phyloP scores from a whole-genome alignment of 2,113 vertebrate genomes.

The Myrmecophaga tridactyla region DNA sequence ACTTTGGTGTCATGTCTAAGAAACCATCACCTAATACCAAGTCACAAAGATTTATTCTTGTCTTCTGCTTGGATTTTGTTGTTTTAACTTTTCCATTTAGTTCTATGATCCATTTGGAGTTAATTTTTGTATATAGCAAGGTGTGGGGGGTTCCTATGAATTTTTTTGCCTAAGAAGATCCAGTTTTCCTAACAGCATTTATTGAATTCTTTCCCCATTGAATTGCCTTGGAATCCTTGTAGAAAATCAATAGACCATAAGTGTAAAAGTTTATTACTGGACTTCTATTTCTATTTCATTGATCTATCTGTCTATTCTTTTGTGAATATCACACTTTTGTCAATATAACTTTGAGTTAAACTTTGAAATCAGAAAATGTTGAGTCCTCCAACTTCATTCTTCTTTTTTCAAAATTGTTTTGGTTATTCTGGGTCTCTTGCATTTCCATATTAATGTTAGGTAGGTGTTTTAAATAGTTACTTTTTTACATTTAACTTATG shows the following conservation, averaged over 20 bases:
- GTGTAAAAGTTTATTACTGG: neutral
- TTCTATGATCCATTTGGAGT: neutral
- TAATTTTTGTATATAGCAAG: neutral
- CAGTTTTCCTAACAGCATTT: neutral
- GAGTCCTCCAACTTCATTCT: neutral
- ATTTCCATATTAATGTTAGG: neutral
- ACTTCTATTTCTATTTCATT: neutral
- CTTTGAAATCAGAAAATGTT: constrained; percentile 27
- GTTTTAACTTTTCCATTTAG: neutral
- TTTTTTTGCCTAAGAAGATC: neutral
- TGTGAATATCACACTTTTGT: neutral
- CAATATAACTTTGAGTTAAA: neutral
- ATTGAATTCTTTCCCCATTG: neutral
- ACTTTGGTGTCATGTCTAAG: neutral
- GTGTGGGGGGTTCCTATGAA: neutral
- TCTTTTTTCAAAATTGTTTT: constrained; percentile 17
- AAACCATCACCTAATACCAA: neutral
- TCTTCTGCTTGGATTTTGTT: neutral
- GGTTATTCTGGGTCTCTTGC: neutral
- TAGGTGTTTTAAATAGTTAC: neutral
- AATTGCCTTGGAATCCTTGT: neutral
- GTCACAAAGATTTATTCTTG: neutral
- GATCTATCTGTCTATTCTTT: neutral
- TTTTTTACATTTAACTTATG: constrained; percentile 19
- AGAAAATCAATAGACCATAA: neutral